Base-by-base conservation (phyloP, 1,140 invertebrate species). In the Drosophila arawakana region DNA sequence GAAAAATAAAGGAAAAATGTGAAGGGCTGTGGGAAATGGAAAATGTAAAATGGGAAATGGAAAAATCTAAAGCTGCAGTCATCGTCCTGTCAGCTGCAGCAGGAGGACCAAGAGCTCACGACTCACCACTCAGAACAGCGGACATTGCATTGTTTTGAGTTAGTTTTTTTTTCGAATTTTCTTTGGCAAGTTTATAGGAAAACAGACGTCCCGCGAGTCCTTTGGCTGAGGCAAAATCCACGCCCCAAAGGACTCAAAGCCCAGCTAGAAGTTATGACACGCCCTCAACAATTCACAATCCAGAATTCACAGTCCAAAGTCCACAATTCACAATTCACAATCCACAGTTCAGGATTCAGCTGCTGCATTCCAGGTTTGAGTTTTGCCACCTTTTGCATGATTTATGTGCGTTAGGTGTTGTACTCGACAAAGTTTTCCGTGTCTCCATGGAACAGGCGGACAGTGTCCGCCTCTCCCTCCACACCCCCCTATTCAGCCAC, bases 361-460 rank as follows among this genome's bases (percentile, higher is more conserved):
- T 46, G 13, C 47, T 37, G 52, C 74, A 65, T 2, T 25, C 37
- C 13, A 60, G 66, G 46, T 59, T 73, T 60, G 57, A 46, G 76
- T 77, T 30, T 30, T 77, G 82, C 83, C 82, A 82, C 82, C 83
- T 88, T 81, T 59, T 74, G 70, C 67, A 88, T 88, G 84, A 88
- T 88, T 88, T 88, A 88, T 88, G 74, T 73, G 77, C 76, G 73
- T 83, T 80, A 66, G 83, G 82, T 80, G 82, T 82, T 70, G 76
- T 68, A 30, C 52, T 46, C 62, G 55, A 60, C 76, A 84, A 30
- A 83, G 49, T 84, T 80, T 76, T 46, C 52, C 44, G 50, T 15
- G 43, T 44, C 47, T 54, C 62, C 61, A 25, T 21, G 50, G 30
- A 49, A 43, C 58, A 59, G 55, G 47, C 15, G 44, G 18, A 30